A percentile compares a stretch with the other conserved stretches of the same genome.
Evolutionary conservation across 2,888 invertebrate species (phyloP).

Genomic region (Polymixis lichenea): DNA sequence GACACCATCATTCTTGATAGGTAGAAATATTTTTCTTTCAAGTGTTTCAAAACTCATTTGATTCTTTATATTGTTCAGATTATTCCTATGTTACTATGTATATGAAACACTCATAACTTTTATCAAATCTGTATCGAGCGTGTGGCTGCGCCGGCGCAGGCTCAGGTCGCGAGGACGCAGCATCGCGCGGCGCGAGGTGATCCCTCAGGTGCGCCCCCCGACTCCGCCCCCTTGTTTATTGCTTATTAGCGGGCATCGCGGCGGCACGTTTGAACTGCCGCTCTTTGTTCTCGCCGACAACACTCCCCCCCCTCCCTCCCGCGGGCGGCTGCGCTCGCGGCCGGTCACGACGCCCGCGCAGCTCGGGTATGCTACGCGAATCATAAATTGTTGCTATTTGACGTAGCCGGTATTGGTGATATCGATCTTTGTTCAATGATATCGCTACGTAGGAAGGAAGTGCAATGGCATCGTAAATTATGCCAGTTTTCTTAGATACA

Average conservation of each 20-base stretch:
- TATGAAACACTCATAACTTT: conserved; percentile 48
- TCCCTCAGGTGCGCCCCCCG: conserved; percentile 88
- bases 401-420: conserved; percentile 87
- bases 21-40: background rate
- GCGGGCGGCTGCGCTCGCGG: conserved; percentile 68
- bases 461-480: conserved; percentile 77
- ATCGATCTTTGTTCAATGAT: conserved; percentile 87
- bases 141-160: conserved; percentile 68
- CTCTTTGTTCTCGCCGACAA: conserved; percentile 89
- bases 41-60: background rate
- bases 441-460: conserved; percentile 85
- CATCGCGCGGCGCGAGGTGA: conserved; percentile 84
- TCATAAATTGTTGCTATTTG: conserved; percentile 90
- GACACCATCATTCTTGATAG: background rate
- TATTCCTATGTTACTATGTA: background rate
- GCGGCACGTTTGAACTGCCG: conserved; percentile 88
- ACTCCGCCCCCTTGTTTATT: conserved; percentile 90
- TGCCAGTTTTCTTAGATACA: conserved; percentile 61
- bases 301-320: conserved; percentile 64
- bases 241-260: conserved; percentile 89
- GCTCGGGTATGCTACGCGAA: conserved; percentile 84
- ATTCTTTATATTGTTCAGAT: conserved; percentile 12
- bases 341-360: conserved; percentile 86
- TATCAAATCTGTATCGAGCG: conserved; percentile 62
- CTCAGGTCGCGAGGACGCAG: conserved; percentile 70